These are phyloP conservation scores for Nomada hirtipes DNA, from an alignment of 2,888 invertebrate genomes.

Conservation along the genomic window DNA sequence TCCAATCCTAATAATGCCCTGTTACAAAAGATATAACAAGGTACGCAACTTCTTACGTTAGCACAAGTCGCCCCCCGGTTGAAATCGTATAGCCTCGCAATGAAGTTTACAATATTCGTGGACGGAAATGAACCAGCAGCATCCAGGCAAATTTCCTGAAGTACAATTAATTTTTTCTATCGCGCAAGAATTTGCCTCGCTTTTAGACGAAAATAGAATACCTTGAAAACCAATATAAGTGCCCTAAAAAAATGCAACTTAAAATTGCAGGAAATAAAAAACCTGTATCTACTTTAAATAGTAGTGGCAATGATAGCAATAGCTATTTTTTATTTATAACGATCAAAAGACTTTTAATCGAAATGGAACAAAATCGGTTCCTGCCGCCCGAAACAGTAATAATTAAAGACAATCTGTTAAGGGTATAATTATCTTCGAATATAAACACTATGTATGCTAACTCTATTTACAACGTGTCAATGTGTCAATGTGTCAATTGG, in stretches of 20 bases:
- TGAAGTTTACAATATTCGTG: not conserved
- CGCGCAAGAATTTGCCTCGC: too few relatives aligned
- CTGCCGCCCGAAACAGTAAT: slow-evolving; percentile 27
- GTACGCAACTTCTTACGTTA: too few relatives aligned
- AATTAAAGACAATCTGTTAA: slow-evolving; percentile 29
- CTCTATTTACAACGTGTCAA: too few relatives aligned
- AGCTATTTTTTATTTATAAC: slow-evolving; percentile 33
- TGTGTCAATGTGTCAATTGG: too few relatives aligned
- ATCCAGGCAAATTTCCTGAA: not conserved
- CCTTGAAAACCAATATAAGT: slow-evolving; percentile 7
- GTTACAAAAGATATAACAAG: slow-evolving; percentile 12
- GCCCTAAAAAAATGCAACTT: not conserved
- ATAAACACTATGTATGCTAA: not conserved
- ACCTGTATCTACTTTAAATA: not conserved
- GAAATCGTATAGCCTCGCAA: not conserved
- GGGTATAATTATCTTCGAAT: slow-evolving; percentile 6
- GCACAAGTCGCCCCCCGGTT: not conserved
- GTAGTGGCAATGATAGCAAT: slow-evolving; percentile 22
- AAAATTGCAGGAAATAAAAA: not conserved
- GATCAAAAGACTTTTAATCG: slow-evolving; percentile 37
- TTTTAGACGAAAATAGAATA: not conserved
- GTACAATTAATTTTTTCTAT: not conserved
- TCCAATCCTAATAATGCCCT: slow-evolving; percentile 33
- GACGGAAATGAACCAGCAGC: not conserved
- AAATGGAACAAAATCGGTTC: slow-evolving; percentile 47